phyloP scores from a whole-genome alignment of 2,888 invertebrate species.

The Xestia rhomboidea region DNA sequence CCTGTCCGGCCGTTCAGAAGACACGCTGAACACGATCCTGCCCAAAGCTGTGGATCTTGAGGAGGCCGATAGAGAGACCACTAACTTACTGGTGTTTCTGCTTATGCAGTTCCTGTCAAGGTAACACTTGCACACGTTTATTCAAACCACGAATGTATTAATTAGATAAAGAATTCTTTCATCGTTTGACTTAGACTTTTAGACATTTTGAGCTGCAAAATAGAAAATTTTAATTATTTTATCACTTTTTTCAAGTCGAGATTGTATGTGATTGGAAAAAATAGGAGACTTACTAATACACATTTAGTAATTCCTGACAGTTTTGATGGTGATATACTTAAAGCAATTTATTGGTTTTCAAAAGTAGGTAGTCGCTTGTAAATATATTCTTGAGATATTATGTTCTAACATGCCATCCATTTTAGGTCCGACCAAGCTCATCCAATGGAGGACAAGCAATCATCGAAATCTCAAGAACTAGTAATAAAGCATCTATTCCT shows the following conservation, averaged over 20 bases:
- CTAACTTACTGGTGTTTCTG: constrained; percentile 97
- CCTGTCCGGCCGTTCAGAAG: constrained; percentile 93
- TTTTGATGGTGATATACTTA: not conserved
- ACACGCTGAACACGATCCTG: constrained; percentile 94
- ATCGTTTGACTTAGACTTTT: not conserved
- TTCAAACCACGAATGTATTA: not conserved
- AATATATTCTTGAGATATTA: not conserved
- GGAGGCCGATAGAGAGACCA: constrained; percentile 98
- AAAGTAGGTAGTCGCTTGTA: not conserved
- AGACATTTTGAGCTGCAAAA: not conserved
- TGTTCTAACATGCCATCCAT: constrained; percentile 83
- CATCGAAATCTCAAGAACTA: constrained; percentile 95
- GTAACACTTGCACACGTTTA: constrained; percentile 70
- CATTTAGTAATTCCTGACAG: not conserved
- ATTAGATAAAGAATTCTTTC: no score
- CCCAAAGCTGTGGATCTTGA: constrained; percentile 98
- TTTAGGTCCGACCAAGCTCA: constrained; percentile 92
- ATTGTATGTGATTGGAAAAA: not conserved
- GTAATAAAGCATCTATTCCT: constrained; percentile 98
- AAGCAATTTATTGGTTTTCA: not conserved
- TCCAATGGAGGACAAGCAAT: constrained; percentile 96
- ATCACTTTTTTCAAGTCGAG: not conserved
- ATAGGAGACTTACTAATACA: not conserved
- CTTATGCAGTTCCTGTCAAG: constrained; percentile 98
- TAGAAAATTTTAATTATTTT: not conserved